Evolutionary conservation across 2,888 invertebrate genomes (phyloP).

Genomic region (Oeneis ivallda): DNA sequence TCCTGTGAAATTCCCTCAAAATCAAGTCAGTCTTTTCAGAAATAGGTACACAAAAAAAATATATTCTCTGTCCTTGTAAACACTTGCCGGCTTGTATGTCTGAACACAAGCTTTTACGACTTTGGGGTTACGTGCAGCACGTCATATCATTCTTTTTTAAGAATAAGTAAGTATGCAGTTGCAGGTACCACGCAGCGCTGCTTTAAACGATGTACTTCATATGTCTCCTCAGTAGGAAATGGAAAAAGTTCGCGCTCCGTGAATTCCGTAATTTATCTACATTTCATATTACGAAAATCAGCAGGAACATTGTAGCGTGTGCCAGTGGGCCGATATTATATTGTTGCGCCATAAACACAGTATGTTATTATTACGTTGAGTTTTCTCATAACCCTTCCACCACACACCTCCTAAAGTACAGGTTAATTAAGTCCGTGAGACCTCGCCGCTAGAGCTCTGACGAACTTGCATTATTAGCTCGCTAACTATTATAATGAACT

Average conservation of each 20-base stretch:
- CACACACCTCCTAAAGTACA: slow-evolving; percentile 60
- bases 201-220: too few relatives aligned
- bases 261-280: background rate
- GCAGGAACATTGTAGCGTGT: background rate
- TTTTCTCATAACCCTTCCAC: slow-evolving; percentile 69
- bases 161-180: too few relatives aligned
- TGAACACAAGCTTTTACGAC: too few relatives aligned
- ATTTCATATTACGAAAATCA: slow-evolving; percentile 1
- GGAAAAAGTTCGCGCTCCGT: background rate
- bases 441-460: slow-evolving; percentile 48
- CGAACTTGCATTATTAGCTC: slow-evolving; percentile 59
- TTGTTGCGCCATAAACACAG: slow-evolving; percentile 11
- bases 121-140: too few relatives aligned
- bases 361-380: slow-evolving; percentile 44
- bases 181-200: too few relatives aligned
- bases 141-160: too few relatives aligned
- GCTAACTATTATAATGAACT: slow-evolving; percentile 42
- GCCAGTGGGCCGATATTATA: slow-evolving; percentile 9
- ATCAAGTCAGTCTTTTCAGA: too few relatives aligned
- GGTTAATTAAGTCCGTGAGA: slow-evolving; percentile 69
- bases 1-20: too few relatives aligned
- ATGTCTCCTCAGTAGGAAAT: background rate
- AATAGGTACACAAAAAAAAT: too few relatives aligned
- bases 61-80: too few relatives aligned
- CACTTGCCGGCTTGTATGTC: too few relatives aligned